These are phyloP conservation scores for Opisthocomus hoazin DNA, from an alignment of 2,113 vertebrate species.

Conservation along the genomic window DNA sequence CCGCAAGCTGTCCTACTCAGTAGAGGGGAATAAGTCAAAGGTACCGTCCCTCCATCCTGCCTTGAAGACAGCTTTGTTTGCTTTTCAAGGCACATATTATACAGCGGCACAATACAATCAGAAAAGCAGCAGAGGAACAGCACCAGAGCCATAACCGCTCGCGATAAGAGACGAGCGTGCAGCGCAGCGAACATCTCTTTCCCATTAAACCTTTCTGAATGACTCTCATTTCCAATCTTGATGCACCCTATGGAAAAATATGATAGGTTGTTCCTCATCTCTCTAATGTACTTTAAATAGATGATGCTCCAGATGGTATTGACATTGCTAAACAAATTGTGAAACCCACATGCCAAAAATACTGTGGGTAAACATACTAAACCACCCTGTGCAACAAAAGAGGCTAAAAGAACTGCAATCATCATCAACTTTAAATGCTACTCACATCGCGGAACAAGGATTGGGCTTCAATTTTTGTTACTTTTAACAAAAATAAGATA, in stretches of 20 bases:
- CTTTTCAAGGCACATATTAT: constrained; percentile 21
- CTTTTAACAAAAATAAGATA: constrained; percentile 54
- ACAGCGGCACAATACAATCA: constrained; percentile 20
- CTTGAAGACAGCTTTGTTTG: constrained; percentile 7
- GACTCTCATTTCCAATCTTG: constrained; percentile 63
- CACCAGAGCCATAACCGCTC: neutral
- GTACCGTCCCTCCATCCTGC: neutral
- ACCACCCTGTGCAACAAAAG: constrained; percentile 60
- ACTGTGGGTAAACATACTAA: constrained; percentile 68
- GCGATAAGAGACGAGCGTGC: neutral
- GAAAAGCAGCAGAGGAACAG: neutral
- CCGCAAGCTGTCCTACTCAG: neutral
- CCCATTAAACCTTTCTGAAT: constrained; percentile 56
- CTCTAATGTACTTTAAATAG: constrained; percentile 68
- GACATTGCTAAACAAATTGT: constrained; percentile 70
- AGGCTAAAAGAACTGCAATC: constrained; percentile 62
- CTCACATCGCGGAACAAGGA: constrained; percentile 2
- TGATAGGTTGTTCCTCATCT: constrained; percentile 65
- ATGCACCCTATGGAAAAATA: constrained; percentile 64
- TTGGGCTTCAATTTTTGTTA: constrained; percentile 53
- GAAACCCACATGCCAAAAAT: constrained; percentile 68
- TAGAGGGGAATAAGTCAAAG: neutral
- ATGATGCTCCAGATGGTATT: constrained; percentile 70
- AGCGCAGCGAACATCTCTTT: constrained; percentile 2
- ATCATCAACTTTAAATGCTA: constrained; percentile 63